Percentiles rank a stretch among this genome's conserved stretches.
phyloP scores from a whole-genome alignment of 2,113 vertebrate species.

The Poicephalus meyeri region DNA sequence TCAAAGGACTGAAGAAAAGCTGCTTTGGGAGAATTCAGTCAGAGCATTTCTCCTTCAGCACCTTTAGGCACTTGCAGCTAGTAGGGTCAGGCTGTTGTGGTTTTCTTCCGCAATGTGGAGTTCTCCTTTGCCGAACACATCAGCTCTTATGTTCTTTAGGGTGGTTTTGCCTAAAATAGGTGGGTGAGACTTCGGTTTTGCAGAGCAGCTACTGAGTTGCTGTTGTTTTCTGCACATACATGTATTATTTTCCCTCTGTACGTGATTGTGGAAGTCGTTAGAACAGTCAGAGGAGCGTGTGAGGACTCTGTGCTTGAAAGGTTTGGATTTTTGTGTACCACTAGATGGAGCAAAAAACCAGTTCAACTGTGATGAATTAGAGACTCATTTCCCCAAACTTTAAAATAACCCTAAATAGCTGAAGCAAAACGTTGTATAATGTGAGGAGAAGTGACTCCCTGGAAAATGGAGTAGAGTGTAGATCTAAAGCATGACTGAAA shows the following conservation, averaged over 20 bases:
- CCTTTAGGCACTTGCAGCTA: not conserved
- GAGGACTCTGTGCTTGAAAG: not conserved
- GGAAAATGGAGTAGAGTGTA: not conserved
- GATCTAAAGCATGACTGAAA: not conserved
- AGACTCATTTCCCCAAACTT: not conserved
- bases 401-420: not conserved
- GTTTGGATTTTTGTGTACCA: not conserved
- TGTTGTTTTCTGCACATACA: not conserved
- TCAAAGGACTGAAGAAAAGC: not conserved
- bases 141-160: not conserved
- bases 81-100: not conserved
- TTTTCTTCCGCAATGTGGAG: not conserved
- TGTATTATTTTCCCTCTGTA: not conserved
- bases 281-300: fast-evolving
- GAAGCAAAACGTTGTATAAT: not conserved
- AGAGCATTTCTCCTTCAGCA: not conserved
- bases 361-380: not conserved
- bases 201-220: not conserved
- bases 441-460: not conserved
- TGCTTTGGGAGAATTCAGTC: not conserved
- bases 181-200: not conserved
- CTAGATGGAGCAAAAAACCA: constrained; percentile 4
- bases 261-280: not conserved
- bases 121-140: not conserved
- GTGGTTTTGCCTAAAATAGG: not conserved